phyloP scores from a whole-genome alignment of 2,113 vertebrate genomes.

The Isurus oxyrinchus region DNA sequence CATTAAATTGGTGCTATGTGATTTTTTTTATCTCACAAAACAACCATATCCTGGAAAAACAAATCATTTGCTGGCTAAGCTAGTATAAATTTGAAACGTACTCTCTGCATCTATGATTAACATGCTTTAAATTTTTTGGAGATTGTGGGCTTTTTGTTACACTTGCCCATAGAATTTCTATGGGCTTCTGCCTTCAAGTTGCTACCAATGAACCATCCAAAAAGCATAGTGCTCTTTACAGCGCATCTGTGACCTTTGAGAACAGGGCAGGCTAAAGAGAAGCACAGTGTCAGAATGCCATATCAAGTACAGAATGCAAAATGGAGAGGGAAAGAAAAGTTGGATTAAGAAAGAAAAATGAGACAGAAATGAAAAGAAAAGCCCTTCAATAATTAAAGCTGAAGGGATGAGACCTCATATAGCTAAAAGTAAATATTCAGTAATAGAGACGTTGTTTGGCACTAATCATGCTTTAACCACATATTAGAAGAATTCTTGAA shows the following conservation, averaged over 20 bases:
- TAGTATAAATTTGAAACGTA: not conserved
- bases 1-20: no score
- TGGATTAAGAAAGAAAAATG: not conserved
- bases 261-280: not conserved
- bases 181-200: not conserved
- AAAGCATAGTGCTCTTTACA: not conserved
- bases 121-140: not conserved
- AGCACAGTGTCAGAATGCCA: not conserved
- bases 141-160: not conserved
- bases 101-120: not conserved
- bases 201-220: not conserved
- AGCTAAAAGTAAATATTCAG: no score
- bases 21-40: no score
- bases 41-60: not conserved
- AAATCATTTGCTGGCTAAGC: not conserved
- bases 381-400: no score
- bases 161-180: not conserved
- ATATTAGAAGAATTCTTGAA: not conserved
- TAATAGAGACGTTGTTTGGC: not conserved
- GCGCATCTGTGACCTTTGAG: no score
- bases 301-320: not conserved
- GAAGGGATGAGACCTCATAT: not conserved
- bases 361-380: not conserved
- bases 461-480: not conserved
- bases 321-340: no score